phyloP scores from a whole-genome alignment of 2,888 invertebrate genomes.

The Trachelus tabidus region DNA sequence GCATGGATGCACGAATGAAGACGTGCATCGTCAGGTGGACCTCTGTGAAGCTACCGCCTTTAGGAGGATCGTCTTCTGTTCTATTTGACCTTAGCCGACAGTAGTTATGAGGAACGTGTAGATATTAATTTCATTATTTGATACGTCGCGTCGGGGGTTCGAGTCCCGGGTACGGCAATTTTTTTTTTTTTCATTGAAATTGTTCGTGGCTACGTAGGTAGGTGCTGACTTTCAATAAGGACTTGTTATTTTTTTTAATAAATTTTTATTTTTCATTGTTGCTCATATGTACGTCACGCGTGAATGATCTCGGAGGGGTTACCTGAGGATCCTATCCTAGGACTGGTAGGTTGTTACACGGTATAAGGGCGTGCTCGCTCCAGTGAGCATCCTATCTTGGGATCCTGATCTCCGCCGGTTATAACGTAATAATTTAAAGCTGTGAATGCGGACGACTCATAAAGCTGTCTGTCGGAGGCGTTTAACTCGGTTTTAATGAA shows the following conservation, averaged over 20 bases:
- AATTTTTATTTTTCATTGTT: background rate
- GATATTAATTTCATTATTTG: background rate
- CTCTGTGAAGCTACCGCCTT: background rate
- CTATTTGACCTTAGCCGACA: background rate
- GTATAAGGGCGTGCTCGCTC: constrained; percentile 5
- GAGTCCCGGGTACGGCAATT: background rate
- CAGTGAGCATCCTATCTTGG: constrained; percentile 25
- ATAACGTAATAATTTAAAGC: constrained; percentile 50
- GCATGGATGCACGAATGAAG: background rate
- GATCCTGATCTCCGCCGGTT: constrained; percentile 37
- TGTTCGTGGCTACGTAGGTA: background rate
- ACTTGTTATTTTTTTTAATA: background rate
- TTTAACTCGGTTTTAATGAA: constrained; percentile 53
- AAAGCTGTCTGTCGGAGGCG: constrained; percentile 45
- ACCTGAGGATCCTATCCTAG: background rate
- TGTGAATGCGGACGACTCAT: constrained; percentile 40
- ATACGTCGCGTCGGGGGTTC: background rate
- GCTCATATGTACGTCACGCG: background rate
- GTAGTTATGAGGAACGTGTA: background rate
- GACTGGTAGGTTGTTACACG: background rate
- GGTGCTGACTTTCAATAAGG: background rate
- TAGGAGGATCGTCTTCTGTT: background rate
- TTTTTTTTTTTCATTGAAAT: background rate
- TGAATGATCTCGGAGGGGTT: background rate
- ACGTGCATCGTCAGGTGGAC: background rate